Evolutionary conservation across 1,140 invertebrate genomes (phyloP).

Genomic region (Drosophila mayri): DNA sequence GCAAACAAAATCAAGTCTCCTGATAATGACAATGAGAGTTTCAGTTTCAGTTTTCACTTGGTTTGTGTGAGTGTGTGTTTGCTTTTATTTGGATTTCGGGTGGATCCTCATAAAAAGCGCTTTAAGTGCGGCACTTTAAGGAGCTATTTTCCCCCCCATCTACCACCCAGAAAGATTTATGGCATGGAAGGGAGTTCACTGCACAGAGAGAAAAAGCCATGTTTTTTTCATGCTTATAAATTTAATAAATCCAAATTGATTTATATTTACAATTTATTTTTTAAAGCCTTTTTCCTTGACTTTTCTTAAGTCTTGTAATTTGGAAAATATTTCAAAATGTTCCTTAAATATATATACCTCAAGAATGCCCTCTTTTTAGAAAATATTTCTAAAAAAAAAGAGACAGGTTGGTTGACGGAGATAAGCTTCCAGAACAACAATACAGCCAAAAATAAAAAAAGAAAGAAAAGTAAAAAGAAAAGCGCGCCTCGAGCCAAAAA

Average conservation of each 20-base stretch:
- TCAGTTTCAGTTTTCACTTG: conserved; percentile 33
- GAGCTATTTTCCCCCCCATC: conserved; percentile 11
- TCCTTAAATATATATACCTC: too few species aligned
- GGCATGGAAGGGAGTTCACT: conserved; percentile 22
- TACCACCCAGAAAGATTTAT: conserved; percentile 57
- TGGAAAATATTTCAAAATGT: not conserved
- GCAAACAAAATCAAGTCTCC: conserved; percentile 52
- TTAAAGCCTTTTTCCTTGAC: not conserved
- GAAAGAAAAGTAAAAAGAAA: conserved; percentile 49
- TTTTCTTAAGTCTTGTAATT: not conserved
- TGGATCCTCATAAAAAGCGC: conserved; percentile 37
- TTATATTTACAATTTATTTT: not conserved
- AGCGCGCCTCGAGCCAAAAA: conserved; percentile 49
- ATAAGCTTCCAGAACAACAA: conserved; percentile 59
- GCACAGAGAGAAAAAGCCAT: conserved; percentile 19
- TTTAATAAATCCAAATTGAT: not conserved
- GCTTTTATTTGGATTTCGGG: conserved; percentile 21
- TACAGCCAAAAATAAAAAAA: conserved; percentile 17
- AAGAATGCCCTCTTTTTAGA: not conserved
- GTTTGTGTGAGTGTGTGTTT: conserved; percentile 11
- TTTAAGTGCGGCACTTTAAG: conserved; percentile 63
- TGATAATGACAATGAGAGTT: conserved; percentile 51
- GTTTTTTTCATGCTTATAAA: not conserved
- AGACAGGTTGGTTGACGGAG: conserved; percentile 31
- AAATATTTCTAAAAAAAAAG: conserved; percentile 2